Evolutionary conservation across 2,797 vertebrate species (phyloP).

Genomic region (Pseudotriccus pelzelni): DNA sequence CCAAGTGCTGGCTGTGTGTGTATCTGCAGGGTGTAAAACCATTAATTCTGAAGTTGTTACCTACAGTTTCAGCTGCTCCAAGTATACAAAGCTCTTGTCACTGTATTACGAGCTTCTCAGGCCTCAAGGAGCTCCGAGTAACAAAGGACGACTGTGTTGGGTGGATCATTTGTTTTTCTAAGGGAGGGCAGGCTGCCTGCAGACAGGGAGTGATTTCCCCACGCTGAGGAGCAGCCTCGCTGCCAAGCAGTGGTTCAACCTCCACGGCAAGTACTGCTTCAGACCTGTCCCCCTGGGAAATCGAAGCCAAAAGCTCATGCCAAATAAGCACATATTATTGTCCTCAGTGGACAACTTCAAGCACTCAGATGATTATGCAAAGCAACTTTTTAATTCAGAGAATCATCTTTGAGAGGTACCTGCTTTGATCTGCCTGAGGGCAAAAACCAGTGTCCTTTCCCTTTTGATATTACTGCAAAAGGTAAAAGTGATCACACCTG

Average conservation of each 20-base stretch:
- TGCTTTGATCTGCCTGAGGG: background rate
- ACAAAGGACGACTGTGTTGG: background rate
- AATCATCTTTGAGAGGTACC: background rate
- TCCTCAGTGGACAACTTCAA: background rate
- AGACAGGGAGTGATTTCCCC: background rate
- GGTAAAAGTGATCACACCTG: conserved; percentile 12
- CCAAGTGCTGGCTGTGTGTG: fast-evolving
- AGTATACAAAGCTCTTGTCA: background rate
- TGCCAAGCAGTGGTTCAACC: background rate
- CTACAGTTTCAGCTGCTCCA: background rate
- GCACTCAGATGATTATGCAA: background rate
- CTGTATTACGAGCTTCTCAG: background rate
- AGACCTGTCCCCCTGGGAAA: background rate
- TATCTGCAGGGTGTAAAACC: fast-evolving
- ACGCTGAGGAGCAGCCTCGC: fast-evolving
- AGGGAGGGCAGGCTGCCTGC: background rate
- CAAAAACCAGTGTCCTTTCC: conserved; percentile 25
- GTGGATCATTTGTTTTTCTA: background rate
- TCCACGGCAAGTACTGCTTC: background rate
- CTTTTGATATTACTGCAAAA: conserved; percentile 21
- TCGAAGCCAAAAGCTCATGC: background rate
- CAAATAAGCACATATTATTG: background rate
- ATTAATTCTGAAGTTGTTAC: background rate
- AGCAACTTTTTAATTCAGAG: background rate
- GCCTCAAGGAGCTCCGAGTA: fast-evolving